A percentile compares a stretch with the other conserved stretches of the same genome.
These are phyloP conservation scores for Akabosia matsudoensis DNA, from an alignment of 1,140 invertebrate species.

Conservation along the genomic window DNA sequence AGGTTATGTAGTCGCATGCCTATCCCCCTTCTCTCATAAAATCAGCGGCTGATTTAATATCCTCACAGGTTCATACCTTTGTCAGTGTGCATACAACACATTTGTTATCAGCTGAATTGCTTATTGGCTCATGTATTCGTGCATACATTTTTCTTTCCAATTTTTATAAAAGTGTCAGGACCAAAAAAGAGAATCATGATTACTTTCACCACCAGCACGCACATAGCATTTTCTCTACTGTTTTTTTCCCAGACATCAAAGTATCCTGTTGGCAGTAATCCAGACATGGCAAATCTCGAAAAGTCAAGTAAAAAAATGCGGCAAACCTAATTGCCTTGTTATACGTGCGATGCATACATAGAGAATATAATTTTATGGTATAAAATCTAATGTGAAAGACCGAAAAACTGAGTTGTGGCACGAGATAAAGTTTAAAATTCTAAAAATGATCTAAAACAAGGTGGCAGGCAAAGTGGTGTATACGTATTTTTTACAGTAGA, in stretches of 20 bases:
- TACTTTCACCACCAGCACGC: neutral
- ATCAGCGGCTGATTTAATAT: no score
- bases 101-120: no score
- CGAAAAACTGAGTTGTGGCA: no score
- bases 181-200: neutral
- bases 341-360: constrained; percentile 25
- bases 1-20: no score
- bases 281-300: constrained; percentile 20
- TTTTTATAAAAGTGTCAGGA: no score
- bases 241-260: neutral
- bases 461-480: neutral
- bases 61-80: no score
- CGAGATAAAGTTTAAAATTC: no score
- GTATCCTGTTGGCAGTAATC: constrained; percentile 18
- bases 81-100: no score
- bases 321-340: constrained; percentile 29
- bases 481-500: neutral
- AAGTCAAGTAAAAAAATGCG: constrained; percentile 14
- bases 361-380: neutral
- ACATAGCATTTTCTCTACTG: neutral
- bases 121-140: no score
- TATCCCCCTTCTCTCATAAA: no score
- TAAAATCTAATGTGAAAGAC: constrained; percentile 25
- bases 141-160: no score
- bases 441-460: no score